A percentile compares a stretch with the other conserved stretches of the same genome.
These are phyloP conservation scores for Cataglyphis livida DNA, from an alignment of 2,888 invertebrate species.

Conservation along the genomic window DNA sequence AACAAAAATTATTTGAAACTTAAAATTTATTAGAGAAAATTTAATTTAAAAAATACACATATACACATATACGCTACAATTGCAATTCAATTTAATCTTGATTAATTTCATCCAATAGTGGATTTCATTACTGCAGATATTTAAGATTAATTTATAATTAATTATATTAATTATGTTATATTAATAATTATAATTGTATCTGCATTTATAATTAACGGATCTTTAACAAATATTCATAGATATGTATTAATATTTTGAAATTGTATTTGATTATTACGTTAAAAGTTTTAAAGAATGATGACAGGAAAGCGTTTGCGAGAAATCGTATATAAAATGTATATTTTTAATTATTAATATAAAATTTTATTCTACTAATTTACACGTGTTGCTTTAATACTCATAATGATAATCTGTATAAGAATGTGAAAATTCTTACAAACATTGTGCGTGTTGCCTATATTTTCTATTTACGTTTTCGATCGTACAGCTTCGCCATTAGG, in stretches of 20 bases:
- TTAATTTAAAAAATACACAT: not conserved
- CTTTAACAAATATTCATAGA: not conserved
- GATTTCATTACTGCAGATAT: not conserved
- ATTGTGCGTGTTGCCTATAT: not conserved
- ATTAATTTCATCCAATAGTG: not conserved
- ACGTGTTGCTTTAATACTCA: not conserved
- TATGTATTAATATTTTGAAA: not conserved
- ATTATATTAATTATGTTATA: not conserved
- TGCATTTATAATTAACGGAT: not conserved
- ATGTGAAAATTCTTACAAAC: not conserved
- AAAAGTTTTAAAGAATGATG: not conserved
- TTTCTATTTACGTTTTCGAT: slow-evolving; percentile 7
- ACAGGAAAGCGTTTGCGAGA: not conserved
- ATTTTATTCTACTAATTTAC: not conserved
- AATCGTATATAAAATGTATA: not conserved
- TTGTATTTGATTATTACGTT: not conserved
- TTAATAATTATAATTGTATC: not conserved
- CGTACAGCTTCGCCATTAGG: not conserved
- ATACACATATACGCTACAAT: not conserved
- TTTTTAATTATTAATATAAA: not conserved
- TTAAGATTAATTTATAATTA: not conserved
- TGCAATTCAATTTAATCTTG: not conserved
- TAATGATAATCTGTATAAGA: not conserved
- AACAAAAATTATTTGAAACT: not conserved
- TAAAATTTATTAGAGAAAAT: not conserved